These are phyloP conservation scores for Ophion obscuratus DNA, from an alignment of 2,888 invertebrate genomes.

Conservation along the genomic window DNA sequence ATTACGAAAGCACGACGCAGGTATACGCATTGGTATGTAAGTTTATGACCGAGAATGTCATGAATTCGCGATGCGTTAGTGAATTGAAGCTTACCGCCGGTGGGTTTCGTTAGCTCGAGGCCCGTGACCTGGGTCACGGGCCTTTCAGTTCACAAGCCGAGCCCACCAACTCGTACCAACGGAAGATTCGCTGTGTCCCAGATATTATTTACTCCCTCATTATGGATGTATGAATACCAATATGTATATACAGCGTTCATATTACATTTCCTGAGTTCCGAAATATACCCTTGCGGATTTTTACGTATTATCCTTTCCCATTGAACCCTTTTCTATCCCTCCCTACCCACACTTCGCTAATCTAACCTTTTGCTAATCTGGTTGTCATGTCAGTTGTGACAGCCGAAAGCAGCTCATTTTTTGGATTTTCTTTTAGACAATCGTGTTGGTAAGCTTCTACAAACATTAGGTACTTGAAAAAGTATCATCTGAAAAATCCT, in stretches of 20 bases:
- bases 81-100: constrained; percentile 51
- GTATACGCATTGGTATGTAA: not conserved
- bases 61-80: constrained; percentile 61
- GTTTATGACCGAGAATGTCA: constrained; percentile 45
- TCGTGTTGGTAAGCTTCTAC: no score
- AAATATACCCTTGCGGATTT: no score
- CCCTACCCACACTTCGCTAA: no score
- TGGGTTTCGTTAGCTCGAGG: constrained; percentile 50
- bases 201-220: not conserved
- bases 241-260: not conserved
- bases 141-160: constrained; percentile 31
- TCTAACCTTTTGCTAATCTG: no score
- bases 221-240: not conserved
- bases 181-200: constrained; percentile 8
- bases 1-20: not conserved
- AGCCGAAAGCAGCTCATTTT: no score
- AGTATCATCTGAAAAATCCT: no score
- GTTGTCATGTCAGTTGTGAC: no score
- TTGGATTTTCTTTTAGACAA: no score
- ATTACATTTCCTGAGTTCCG: not conserved
- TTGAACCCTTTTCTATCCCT: no score
- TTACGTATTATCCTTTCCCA: no score
- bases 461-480: no score
- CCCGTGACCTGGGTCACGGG: constrained; percentile 20
- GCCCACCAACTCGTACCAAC: not conserved